phyloP scores from a whole-genome alignment of 1,140 invertebrate species.

The Dendrolimus punctatus region DNA sequence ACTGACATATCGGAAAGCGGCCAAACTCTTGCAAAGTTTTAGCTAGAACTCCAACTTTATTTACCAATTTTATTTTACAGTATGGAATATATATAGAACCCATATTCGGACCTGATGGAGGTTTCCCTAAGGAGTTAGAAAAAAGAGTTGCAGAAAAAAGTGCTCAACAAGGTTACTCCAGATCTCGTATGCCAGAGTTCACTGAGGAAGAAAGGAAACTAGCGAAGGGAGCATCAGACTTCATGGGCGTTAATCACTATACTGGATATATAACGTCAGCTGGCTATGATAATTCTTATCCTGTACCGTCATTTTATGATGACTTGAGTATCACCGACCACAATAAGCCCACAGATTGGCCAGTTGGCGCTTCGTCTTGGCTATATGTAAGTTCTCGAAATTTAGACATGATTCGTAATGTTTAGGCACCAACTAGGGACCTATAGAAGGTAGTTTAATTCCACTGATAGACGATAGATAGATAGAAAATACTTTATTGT shows the following conservation, averaged over 20 bases:
- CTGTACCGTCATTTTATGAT: constrained; percentile 25
- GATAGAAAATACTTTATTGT: too few relatives aligned
- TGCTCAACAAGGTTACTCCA: constrained; percentile 49
- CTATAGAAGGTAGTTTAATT: too few relatives aligned
- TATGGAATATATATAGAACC: constrained; percentile 73
- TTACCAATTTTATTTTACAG: constrained; percentile 56
- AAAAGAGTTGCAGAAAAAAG: constrained; percentile 70
- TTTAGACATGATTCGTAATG: too few relatives aligned
- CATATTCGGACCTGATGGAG: constrained; percentile 73
- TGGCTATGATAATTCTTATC: constrained; percentile 11
- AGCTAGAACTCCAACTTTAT: too few relatives aligned
- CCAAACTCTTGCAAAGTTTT: not conserved
- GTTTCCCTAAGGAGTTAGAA: constrained; percentile 75
- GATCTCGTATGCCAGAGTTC: constrained; percentile 71
- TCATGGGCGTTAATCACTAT: constrained; percentile 79
- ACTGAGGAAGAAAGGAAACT: constrained; percentile 64
- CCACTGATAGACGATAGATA: too few relatives aligned
- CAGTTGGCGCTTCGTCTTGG: constrained; percentile 19
- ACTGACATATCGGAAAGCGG: too few relatives aligned
- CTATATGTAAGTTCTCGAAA: constrained; percentile 18
- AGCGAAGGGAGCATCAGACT: constrained; percentile 75
- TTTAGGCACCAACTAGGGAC: too few relatives aligned
- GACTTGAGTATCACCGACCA: constrained; percentile 17
- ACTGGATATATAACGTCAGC: constrained; percentile 45
- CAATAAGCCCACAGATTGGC: constrained; percentile 17